A percentile compares a stretch with the other conserved stretches of the same genome.
phyloP scores from a whole-genome alignment of 1,140 invertebrate genomes.

The Pseudomyrmex flavicornis region DNA sequence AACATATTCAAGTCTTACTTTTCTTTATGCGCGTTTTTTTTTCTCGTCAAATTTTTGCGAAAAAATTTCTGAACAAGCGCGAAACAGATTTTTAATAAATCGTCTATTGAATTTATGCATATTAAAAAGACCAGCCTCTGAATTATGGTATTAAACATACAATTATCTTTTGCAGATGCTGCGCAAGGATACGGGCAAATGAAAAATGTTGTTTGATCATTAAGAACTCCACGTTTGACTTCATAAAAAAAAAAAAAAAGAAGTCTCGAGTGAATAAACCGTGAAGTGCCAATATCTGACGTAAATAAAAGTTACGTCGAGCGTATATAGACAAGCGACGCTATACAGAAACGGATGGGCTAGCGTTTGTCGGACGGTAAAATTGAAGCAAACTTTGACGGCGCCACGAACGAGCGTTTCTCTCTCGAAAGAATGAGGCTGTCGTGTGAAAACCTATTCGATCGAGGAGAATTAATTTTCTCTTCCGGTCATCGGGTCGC shows the following conservation, averaged over 20 bases:
- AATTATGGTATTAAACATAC: no score
- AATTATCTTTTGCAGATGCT: conserved; percentile 31
- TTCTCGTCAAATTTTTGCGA: no score
- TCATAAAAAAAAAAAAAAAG: conserved; percentile 19
- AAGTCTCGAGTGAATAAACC: conserved; percentile 48
- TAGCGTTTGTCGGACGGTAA: conserved; percentile 53
- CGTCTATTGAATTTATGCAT: no score
- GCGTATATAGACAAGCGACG: conserved; percentile 9
- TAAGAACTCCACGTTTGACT: conserved; percentile 24
- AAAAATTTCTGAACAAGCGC: no score
- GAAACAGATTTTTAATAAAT: no score
- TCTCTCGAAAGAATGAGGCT: conserved; percentile 36
- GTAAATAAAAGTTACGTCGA: conserved; percentile 26
- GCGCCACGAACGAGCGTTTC: conserved; percentile 50
- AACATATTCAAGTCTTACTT: no score
- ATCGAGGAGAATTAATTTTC: conserved; percentile 57
- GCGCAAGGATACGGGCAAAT: conserved; percentile 7
- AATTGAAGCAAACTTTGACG: conserved; percentile 68
- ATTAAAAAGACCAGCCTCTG: no score
- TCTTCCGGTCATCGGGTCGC: conserved; percentile 44
- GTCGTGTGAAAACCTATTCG: conserved; percentile 16
- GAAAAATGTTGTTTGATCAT: conserved; percentile 26
- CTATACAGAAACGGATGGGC: conserved; percentile 34
- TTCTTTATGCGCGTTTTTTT: no score
- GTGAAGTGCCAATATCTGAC: conserved; percentile 59